phyloP scores from a whole-genome alignment of 2,888 invertebrate genomes.

The Xylocampa areola region DNA sequence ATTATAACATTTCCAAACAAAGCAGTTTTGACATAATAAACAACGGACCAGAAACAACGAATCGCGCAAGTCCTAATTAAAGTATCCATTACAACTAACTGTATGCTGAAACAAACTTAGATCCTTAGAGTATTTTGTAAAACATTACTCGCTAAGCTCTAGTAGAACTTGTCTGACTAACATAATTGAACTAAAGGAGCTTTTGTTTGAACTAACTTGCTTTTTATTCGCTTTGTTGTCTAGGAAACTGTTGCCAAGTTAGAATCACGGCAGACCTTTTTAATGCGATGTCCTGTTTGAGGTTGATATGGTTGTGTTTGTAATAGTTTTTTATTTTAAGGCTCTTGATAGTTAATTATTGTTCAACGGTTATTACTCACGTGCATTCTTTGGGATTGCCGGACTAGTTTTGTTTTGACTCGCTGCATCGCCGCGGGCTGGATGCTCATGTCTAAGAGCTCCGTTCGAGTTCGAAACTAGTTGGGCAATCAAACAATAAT shows the following conservation, averaged over 20 bases:
- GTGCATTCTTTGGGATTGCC: too few relatives aligned
- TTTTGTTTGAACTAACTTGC: conserved; percentile 40
- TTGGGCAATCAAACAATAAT: too few relatives aligned
- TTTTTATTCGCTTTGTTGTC: conserved; percentile 37
- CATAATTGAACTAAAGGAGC: conserved; percentile 48
- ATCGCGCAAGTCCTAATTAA: conserved; percentile 10
- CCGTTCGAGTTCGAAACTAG: too few relatives aligned
- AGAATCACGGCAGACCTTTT: conserved; percentile 20
- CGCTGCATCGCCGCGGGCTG: too few relatives aligned
- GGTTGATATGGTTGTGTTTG: conserved; percentile 6
- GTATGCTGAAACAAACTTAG: conserved; percentile 30
- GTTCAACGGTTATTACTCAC: too few relatives aligned
- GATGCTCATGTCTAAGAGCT: too few relatives aligned
- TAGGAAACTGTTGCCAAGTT: conserved; percentile 43
- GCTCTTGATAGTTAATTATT: too few relatives aligned
- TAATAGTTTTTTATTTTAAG: background rate
- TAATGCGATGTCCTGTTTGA: conserved; percentile 17
- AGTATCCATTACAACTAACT: conserved; percentile 15
- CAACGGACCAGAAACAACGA: background rate
- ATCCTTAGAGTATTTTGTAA: conserved; percentile 32
- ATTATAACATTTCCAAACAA: too few relatives aligned
- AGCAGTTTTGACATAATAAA: too few relatives aligned
- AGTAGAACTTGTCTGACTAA: conserved; percentile 42
- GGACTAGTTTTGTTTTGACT: too few relatives aligned
- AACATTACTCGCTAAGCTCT: conserved; percentile 42